Percentiles rank a stretch among this genome's conserved stretches.
phyloP scores from a whole-genome alignment of 2,888 invertebrate genomes.

The Pyralis farinalis region DNA sequence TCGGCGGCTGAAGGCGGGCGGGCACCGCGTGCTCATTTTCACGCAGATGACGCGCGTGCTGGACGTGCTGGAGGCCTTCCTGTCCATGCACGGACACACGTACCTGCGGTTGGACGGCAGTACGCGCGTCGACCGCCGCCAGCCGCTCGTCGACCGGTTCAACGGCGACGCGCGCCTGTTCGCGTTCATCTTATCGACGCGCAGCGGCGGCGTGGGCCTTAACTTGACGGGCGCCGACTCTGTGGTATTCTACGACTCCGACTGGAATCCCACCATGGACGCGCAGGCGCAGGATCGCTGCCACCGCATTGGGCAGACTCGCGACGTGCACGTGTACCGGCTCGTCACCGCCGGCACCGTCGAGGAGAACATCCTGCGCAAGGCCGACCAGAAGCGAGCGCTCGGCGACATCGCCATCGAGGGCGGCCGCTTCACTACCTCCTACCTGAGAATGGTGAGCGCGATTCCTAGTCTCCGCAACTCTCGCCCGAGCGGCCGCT shows the following conservation, averaged over 20 bases:
- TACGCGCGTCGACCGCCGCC: conserved; percentile 96
- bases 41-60: conserved; percentile 99
- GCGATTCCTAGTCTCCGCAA: too few species aligned
- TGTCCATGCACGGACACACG: conserved; percentile 97
- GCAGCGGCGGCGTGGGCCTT: conserved; percentile 98
- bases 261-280: conserved; percentile 99
- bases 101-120: conserved; percentile 98
- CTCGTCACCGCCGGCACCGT: conserved; percentile 98
- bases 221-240: conserved; percentile 99
- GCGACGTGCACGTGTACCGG: conserved; percentile 99
- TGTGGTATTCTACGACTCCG: conserved; percentile 99
- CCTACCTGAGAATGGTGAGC: conserved; percentile 89
- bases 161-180: conserved; percentile 97
- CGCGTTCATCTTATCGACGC: conserved; percentile 97
- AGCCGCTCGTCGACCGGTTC: conserved; percentile 98
- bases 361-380: conserved; percentile 99
- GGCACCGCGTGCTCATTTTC: conserved; percentile 97
- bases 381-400: conserved; percentile 98
- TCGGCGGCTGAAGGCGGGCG: conserved; percentile 89
- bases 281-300: conserved; percentile 96
- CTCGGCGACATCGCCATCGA: conserved; percentile 98
- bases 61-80: conserved; percentile 97
- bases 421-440: conserved; percentile 98
- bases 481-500: too few species aligned
- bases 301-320: conserved; percentile 99